These are phyloP conservation scores for Ornithorhynchus anatinus DNA, from an alignment of 2,113 vertebrate species.

Conservation along the genomic window DNA sequence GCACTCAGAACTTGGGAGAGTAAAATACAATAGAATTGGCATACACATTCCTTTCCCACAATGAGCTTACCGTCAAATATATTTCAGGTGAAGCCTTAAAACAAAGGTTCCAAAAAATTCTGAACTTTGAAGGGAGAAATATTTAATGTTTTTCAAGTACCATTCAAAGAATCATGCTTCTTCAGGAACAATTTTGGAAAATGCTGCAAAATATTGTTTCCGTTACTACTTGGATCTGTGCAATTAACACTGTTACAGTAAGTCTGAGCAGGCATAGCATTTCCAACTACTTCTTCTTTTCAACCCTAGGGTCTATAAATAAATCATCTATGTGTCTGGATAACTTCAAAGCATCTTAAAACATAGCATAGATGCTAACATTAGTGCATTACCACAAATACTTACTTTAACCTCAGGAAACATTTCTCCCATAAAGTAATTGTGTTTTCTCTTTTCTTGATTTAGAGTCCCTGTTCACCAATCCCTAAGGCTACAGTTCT, in stretches of 20 bases:
- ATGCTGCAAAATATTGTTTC: background rate
- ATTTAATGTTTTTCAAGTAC: background rate
- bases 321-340: conserved; percentile 7
- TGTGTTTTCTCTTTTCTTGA: too few relatives aligned
- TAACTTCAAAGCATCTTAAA: conserved; percentile 26
- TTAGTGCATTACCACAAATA: conserved; percentile 15
- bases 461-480: too few relatives aligned
- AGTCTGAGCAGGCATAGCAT: conserved; percentile 4
- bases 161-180: background rate
- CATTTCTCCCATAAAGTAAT: conserved; percentile 1
- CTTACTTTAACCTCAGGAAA: conserved; percentile 10
- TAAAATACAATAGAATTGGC: too few relatives aligned
- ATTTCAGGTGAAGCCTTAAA: background rate
- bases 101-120: background rate
- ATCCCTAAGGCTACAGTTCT: too few relatives aligned
- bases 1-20: too few relatives aligned
- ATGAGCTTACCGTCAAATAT: too few relatives aligned
- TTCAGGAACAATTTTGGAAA: background rate
- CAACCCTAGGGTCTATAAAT: conserved; percentile 10
- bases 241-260: conserved; percentile 16
- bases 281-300: conserved; percentile 31
- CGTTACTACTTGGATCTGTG: conserved; percentile 2
- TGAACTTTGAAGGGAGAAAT: background rate
- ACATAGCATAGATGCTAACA: conserved; percentile 22
- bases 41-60: too few relatives aligned